A percentile compares a stretch with the other conserved stretches of the same genome.
These are phyloP conservation scores for Nycteola revayana DNA, from an alignment of 2,888 invertebrate genomes.

Conservation along the genomic window DNA sequence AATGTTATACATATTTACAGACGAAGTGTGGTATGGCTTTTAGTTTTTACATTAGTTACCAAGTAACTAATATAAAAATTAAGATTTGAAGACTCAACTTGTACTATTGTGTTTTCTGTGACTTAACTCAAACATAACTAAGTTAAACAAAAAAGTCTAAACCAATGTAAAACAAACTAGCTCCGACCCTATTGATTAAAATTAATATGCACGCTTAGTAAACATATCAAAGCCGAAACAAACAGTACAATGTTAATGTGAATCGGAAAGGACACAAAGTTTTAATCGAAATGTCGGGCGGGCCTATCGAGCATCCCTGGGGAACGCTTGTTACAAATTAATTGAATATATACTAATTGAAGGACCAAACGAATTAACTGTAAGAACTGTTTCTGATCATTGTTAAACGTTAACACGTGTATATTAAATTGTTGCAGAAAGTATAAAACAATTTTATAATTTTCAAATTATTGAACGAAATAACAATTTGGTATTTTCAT, in stretches of 20 bases:
- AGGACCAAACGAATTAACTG: slow-evolving; percentile 50
- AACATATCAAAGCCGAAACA: slow-evolving; percentile 13
- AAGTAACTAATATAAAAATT: no score
- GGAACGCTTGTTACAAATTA: slow-evolving; percentile 49
- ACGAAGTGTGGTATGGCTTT: no score
- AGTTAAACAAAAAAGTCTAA: no score
- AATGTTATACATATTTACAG: no score
- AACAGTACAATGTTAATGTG: slow-evolving; percentile 26
- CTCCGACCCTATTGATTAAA: neutral
- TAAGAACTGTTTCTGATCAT: slow-evolving; percentile 35
- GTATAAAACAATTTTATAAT: no score
- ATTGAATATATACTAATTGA: slow-evolving; percentile 58
- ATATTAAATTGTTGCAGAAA: neutral
- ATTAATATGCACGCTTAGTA: neutral
- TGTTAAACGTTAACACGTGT: slow-evolving; percentile 11
- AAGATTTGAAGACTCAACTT: no score
- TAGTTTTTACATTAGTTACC: no score
- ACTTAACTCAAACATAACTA: no score
- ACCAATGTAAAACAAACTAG: no score
- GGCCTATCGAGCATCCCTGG: slow-evolving; percentile 32
- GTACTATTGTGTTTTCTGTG: no score
- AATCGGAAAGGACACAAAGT: slow-evolving; percentile 38
- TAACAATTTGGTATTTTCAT: no score
- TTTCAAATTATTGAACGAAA: no score
- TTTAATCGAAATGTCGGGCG: slow-evolving; percentile 53